Percentiles rank a stretch among this genome's conserved stretches.
Evolutionary conservation across 2,797 vertebrate species (phyloP).

Genomic region (Lemur catta): DNA sequence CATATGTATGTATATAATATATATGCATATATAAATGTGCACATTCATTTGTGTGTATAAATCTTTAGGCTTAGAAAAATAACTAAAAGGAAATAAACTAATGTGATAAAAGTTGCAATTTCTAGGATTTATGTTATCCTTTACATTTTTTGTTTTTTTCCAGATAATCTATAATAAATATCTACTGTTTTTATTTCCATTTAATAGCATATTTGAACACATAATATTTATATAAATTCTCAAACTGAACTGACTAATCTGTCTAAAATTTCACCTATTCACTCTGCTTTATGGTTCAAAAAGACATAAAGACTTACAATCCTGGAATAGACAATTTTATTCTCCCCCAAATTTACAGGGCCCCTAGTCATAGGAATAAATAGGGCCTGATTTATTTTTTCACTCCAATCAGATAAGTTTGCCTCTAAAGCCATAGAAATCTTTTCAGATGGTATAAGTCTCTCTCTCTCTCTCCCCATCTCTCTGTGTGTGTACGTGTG

Average conservation of each 20-base stretch:
- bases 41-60: not conserved
- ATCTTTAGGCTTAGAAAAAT: not conserved
- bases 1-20: not conserved
- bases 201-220: not conserved
- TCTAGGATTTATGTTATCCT: not conserved
- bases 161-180: not conserved
- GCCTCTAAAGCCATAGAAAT: not conserved
- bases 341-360: not conserved
- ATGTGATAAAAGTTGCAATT: not conserved
- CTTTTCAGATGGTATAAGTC: not conserved
- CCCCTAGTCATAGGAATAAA: not conserved
- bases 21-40: not conserved
- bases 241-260: not conserved
- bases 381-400: not conserved
- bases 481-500: not conserved
- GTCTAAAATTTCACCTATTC: not conserved
- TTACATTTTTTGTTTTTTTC: not conserved
- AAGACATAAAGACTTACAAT: not conserved
- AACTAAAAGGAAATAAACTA: not conserved
- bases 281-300: not conserved
- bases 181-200: not conserved
- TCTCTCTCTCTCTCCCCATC: no score
- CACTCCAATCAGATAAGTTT: not conserved
- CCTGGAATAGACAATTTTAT: not conserved
- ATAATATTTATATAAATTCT: not conserved